These are phyloP conservation scores for Diachrysia chrysitis DNA, from an alignment of 2,888 invertebrate species.

Conservation along the genomic window DNA sequence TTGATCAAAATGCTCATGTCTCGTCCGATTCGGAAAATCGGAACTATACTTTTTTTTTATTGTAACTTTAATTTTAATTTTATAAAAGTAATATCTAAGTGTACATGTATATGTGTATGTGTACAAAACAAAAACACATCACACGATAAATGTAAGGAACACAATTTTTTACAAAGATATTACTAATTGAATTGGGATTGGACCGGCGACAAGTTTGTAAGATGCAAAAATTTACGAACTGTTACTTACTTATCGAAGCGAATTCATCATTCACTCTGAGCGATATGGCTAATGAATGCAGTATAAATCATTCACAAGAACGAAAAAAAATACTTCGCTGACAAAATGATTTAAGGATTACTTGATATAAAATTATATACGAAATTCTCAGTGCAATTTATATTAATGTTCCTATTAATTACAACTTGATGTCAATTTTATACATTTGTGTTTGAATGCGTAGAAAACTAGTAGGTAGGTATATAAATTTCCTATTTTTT, in stretches of 20 bases:
- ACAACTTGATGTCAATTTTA: constrained; percentile 3
- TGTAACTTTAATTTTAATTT: too few species aligned
- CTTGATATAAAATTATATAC: constrained; percentile 20
- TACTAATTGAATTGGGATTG: constrained; percentile 60
- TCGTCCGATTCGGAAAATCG: too few species aligned
- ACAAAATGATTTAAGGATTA: constrained; percentile 33
- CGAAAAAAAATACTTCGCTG: constrained; percentile 17
- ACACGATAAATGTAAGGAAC: constrained; percentile 35
- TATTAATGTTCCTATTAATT: constrained; percentile 29
- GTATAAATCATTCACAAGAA: constrained; percentile 55
- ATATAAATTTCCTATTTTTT: not conserved
- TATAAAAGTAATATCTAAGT: too few species aligned
- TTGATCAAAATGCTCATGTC: too few species aligned
- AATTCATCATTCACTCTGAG: constrained; percentile 63
- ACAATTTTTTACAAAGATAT: constrained; percentile 51
- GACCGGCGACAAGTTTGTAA: constrained; percentile 39
- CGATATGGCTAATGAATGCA: constrained; percentile 69
- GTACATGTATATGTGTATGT: too few species aligned
- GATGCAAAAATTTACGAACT: constrained; percentile 63
- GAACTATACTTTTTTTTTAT: too few species aligned
- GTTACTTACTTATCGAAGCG: constrained; percentile 64
- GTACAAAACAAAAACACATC: constrained; percentile 22
- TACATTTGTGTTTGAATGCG: not conserved
- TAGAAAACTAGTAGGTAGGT: not conserved
- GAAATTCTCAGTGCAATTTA: constrained; percentile 4